These are phyloP conservation scores for Dasyurus viverrinus DNA, from an alignment of 2,113 vertebrate species.

Conservation along the genomic window DNA sequence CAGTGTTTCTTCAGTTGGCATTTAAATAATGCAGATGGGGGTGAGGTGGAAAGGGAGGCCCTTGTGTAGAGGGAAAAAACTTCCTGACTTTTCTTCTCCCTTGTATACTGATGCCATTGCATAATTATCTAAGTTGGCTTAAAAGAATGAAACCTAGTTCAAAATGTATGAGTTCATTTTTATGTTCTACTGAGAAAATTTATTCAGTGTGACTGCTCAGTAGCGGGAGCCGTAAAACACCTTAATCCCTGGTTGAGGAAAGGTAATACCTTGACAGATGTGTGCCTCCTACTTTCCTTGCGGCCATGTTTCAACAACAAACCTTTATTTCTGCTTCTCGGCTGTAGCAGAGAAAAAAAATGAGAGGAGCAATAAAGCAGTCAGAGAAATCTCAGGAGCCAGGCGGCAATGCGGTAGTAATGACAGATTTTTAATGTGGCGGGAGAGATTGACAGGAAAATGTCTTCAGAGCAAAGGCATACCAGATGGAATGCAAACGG, in stretches of 20 bases:
- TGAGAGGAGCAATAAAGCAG: slow-evolving; percentile 90
- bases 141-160: slow-evolving; percentile 85
- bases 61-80: slow-evolving; percentile 47
- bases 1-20: slow-evolving; percentile 58
- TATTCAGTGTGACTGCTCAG: slow-evolving; percentile 91
- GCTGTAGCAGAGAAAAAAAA: slow-evolving; percentile 87
- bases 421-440: slow-evolving; percentile 95
- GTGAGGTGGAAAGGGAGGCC: slow-evolving; percentile 47
- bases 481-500: slow-evolving; percentile 99
- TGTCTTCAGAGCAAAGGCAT: slow-evolving; percentile 95
- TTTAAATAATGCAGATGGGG: slow-evolving; percentile 79
- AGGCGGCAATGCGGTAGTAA: slow-evolving; percentile 88
- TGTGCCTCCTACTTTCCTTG: slow-evolving; percentile 92
- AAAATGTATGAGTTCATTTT: slow-evolving; percentile 89
- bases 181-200: slow-evolving; percentile 89
- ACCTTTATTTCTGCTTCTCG: slow-evolving; percentile 90
- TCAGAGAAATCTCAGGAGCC: slow-evolving; percentile 94
- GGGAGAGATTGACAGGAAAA: slow-evolving; percentile 96
- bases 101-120: slow-evolving; percentile 74
- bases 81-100: slow-evolving; percentile 71
- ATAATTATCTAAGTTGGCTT: slow-evolving; percentile 84
- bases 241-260: slow-evolving; percentile 94
- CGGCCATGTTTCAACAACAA: slow-evolving; percentile 91
- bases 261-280: slow-evolving; percentile 97
- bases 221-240: slow-evolving; percentile 90